Evolutionary conservation across 2,888 invertebrate genomes (phyloP).

Genomic region (Boloria selene): DNA sequence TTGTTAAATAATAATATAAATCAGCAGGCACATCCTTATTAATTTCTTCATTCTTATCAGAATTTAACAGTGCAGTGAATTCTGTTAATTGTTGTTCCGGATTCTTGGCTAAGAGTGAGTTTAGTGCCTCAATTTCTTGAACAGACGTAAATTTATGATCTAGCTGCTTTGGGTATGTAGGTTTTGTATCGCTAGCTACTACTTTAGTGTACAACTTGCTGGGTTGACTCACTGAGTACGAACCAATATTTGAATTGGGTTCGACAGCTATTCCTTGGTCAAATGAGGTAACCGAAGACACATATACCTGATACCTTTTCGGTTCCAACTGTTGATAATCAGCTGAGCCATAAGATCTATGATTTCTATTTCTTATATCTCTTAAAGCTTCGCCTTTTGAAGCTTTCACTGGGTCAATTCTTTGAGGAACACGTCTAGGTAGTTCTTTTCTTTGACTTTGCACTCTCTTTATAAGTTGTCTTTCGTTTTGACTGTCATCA

Average conservation of each 20-base stretch:
- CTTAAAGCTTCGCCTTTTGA: constrained; percentile 56
- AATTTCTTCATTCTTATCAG: constrained; percentile 47
- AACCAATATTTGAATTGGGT: constrained; percentile 64
- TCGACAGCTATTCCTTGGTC: constrained; percentile 71
- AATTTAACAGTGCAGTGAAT: constrained; percentile 70
- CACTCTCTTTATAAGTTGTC: constrained; percentile 24
- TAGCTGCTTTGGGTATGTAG: constrained; percentile 63
- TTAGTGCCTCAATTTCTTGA: constrained; percentile 69
- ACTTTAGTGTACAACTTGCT: constrained; percentile 57
- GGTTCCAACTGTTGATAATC: constrained; percentile 58
- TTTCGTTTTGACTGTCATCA: constrained; percentile 14
- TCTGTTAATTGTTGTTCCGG: constrained; percentile 76
- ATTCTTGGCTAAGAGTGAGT: constrained; percentile 71
- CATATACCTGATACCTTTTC: constrained; percentile 54
- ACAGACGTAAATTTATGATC: constrained; percentile 60
- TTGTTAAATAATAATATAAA: constrained; percentile 66
- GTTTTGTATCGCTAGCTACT: constrained; percentile 57
- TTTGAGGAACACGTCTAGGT: constrained; percentile 46
- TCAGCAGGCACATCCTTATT: constrained; percentile 61
- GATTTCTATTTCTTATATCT: constrained; percentile 63
- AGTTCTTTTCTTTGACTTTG: constrained; percentile 44
- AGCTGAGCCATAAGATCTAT: constrained; percentile 68
- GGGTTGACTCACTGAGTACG: constrained; percentile 44
- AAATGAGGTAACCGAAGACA: constrained; percentile 57
- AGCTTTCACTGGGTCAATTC: constrained; percentile 47